A percentile compares a stretch with the other conserved stretches of the same genome.
Evolutionary conservation across 1,140 invertebrate genomes (phyloP).

Genomic region (Eupristina koningsbergeri): DNA sequence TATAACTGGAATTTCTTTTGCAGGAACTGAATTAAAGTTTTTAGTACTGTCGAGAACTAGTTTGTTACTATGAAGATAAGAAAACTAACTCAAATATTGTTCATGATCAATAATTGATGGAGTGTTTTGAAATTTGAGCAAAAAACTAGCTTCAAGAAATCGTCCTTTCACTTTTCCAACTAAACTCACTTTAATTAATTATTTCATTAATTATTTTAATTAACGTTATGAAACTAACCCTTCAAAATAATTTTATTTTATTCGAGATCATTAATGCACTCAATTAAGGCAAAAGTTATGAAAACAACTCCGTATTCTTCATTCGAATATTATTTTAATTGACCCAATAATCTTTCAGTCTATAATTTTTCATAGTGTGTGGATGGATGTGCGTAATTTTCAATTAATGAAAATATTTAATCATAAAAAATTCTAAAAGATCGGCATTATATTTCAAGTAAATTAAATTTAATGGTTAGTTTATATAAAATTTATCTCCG

Average conservation of each 20-base stretch:
- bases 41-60: background rate
- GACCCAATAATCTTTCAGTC: background rate
- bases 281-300: background rate
- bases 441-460: background rate
- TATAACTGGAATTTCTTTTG: background rate
- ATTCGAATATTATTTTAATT: too few relatives aligned
- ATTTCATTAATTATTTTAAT: background rate
- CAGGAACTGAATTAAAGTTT: background rate
- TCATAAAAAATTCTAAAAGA: too few relatives aligned
- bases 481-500: conserved; percentile 8
- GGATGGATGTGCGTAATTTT: background rate
- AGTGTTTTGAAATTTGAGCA: background rate
- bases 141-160: background rate
- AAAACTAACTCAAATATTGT: background rate
- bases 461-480: background rate
- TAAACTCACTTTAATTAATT: background rate
- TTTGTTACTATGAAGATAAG: background rate
- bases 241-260: background rate
- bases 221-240: background rate
- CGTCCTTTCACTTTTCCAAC: background rate
- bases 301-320: background rate
- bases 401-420: too few relatives aligned
- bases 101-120: background rate
- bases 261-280: background rate
- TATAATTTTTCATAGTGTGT: background rate